Evolutionary conservation across 2,888 invertebrate species (phyloP).

Genomic region (Stenolophus ochropezus): DNA sequence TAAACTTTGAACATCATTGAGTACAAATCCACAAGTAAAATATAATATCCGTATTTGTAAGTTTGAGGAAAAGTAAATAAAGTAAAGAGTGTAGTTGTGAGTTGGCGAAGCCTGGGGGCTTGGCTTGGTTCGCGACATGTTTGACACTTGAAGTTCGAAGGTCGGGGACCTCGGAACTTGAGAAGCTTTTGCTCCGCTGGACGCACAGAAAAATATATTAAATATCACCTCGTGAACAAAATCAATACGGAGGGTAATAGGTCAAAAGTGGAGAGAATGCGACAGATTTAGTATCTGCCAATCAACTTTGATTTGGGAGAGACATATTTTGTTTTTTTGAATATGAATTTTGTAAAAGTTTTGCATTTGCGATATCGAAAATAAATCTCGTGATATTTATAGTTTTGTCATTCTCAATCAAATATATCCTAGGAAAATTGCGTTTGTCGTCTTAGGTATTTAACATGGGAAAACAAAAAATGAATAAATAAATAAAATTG

Average conservation of each 20-base stretch:
- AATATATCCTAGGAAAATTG: too few relatives aligned
- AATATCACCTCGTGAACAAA: background rate
- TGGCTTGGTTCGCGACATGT: background rate
- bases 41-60: background rate
- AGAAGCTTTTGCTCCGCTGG: slow-evolving; percentile 4
- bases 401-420: too few relatives aligned
- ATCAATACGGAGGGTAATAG: background rate
- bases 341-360: too few relatives aligned
- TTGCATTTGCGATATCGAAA: too few relatives aligned
- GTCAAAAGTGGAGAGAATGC: background rate
- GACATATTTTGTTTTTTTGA: too few relatives aligned
- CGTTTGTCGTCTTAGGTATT: too few relatives aligned
- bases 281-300: too few relatives aligned
- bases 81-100: background rate
- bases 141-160: slow-evolving; percentile 36
- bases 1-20: too few relatives aligned
- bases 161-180: slow-evolving; percentile 20
- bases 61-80: background rate
- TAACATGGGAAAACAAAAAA: too few relatives aligned
- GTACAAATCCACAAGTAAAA: background rate
- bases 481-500: too few relatives aligned
- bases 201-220: slow-evolving; percentile 28
- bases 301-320: too few relatives aligned
- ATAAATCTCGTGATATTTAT: too few relatives aligned
- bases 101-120: background rate